Conservation (phyloP, 2,888 invertebrate genomes). For the Chymomyza caudatula region DNA sequence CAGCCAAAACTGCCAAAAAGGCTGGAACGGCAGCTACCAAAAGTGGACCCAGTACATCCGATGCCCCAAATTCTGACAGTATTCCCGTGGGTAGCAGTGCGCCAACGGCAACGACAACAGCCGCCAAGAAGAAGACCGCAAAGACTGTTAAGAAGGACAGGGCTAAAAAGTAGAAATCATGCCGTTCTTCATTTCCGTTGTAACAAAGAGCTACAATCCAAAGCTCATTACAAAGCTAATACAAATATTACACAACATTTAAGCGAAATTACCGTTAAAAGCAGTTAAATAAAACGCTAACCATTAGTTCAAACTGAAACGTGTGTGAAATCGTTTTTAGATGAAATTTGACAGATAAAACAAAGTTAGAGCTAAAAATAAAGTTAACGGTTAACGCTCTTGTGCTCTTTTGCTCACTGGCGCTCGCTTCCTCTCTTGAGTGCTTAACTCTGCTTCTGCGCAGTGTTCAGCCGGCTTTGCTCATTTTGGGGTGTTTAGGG, state of each 20-base stretch:
- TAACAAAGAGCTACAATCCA: background rate
- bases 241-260: background rate
- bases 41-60: background rate
- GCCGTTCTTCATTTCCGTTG: too few relatives aligned
- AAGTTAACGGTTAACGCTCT: background rate
- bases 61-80: constrained; percentile 2
- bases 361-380: background rate
- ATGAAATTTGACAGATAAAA: background rate
- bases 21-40: background rate
- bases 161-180: too few relatives aligned
- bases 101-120: background rate
- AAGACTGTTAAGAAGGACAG: constrained; percentile 17
- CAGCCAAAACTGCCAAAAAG: constrained; percentile 35
- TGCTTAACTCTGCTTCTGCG: background rate
- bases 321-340: background rate
- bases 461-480: background rate
- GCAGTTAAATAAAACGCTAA: background rate
- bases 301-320: background rate
- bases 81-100: background rate
- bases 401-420: background rate
- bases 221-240: background rate
- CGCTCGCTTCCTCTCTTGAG: background rate
- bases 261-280: background rate
- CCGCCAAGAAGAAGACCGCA: background rate
- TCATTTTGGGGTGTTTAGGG: background rate